Percentiles rank a stretch among this genome's conserved stretches.
phyloP scores from a whole-genome alignment of 2,797 vertebrate species.

The Gambelia wislizenii region DNA sequence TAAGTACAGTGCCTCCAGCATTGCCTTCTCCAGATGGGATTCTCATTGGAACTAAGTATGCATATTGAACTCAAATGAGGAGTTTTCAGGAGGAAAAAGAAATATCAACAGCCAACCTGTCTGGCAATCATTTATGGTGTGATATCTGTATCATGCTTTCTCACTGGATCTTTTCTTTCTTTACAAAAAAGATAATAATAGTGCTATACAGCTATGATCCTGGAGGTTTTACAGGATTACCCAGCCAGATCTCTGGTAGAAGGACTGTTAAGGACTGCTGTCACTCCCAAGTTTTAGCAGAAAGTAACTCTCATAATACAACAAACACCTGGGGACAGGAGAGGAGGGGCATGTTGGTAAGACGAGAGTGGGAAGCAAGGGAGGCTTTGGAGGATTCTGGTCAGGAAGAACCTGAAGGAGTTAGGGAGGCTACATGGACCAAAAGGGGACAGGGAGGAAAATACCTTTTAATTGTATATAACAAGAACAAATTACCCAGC shows the following conservation, averaged over 20 bases:
- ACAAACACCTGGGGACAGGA: not conserved
- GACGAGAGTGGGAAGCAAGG: not conserved
- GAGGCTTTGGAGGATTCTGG: not conserved
- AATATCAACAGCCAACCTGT: slow-evolving; percentile 68
- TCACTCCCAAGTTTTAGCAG: not conserved
- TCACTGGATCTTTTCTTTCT: slow-evolving; percentile 52
- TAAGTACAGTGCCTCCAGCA: slow-evolving; percentile 66
- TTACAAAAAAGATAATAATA: slow-evolving; percentile 38
- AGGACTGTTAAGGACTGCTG: not conserved
- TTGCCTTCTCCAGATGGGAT: slow-evolving; percentile 66
- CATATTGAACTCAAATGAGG: slow-evolving; percentile 63
- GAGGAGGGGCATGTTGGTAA: too few relatives aligned
- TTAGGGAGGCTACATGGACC: not conserved
- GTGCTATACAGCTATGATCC: slow-evolving; percentile 48
- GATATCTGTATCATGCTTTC: slow-evolving; percentile 67
- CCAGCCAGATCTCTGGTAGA: slow-evolving; percentile 52
- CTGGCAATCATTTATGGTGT: slow-evolving; percentile 65
- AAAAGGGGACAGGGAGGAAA: not conserved
- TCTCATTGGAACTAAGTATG: slow-evolving; percentile 68
- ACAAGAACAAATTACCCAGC: too few relatives aligned
- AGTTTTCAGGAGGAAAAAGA: slow-evolving; percentile 57
- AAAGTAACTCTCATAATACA: not conserved
- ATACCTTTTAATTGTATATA: not conserved
- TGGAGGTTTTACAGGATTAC: slow-evolving; percentile 64
- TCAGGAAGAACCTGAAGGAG: not conserved